Percentiles rank a stretch among this genome's conserved stretches.
Conservation (phyloP, 2,797 vertebrate genomes). For the Helostoma temminkii region DNA sequence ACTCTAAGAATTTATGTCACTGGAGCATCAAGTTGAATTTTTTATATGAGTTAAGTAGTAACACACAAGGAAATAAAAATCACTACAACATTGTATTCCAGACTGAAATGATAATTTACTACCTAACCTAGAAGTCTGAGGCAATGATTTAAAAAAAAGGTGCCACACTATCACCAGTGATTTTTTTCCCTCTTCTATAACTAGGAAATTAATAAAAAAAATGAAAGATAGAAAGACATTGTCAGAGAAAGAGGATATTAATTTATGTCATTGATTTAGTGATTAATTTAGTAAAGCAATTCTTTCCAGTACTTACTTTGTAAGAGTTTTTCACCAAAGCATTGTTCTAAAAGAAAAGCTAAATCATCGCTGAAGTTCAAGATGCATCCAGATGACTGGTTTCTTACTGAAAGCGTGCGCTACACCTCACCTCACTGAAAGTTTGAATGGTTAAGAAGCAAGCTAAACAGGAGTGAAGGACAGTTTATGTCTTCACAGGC, state of each 20-base stretch:
- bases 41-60: constrained; percentile 48
- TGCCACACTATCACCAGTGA: no score
- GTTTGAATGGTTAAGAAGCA: background rate
- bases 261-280: no score
- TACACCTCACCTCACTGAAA: background rate
- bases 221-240: no score
- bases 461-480: background rate
- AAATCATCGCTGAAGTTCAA: background rate
- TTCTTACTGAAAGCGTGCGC: background rate
- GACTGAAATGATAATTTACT: constrained; percentile 23
- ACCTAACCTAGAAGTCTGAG: no score
- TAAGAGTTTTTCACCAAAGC: no score
- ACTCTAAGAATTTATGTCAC: constrained; percentile 44
- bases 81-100: background rate
- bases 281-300: no score
- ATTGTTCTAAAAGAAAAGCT: background rate
- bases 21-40: constrained; percentile 57
- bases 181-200: no score
- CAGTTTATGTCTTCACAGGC: background rate
- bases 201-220: no score
- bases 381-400: background rate
- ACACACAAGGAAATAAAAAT: constrained; percentile 3
- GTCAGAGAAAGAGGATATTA: no score
- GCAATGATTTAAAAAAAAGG: no score
- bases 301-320: no score